Conservation (phyloP, 2,113 vertebrate species). For the Upupa epops region DNA sequence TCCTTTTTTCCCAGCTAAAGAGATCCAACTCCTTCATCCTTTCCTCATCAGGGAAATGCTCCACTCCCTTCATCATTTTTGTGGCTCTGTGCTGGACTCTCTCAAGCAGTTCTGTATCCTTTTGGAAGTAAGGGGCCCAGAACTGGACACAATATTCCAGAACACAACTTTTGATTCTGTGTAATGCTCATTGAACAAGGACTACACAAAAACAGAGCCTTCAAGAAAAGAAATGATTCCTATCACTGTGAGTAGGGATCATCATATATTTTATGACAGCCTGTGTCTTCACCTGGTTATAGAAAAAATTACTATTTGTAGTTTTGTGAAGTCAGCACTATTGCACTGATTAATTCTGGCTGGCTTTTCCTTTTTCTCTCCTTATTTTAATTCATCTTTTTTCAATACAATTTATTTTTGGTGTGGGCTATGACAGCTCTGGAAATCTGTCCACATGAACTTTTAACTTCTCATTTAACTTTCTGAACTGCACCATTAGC, state of each 20-base stretch:
- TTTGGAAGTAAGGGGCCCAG: no score
- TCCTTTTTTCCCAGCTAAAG: no score
- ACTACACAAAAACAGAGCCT: neutral
- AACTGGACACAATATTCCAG: no score
- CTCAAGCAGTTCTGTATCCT: no score
- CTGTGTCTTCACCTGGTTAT: neutral
- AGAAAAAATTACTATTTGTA: neutral
- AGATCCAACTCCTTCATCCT: no score
- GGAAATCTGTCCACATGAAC: neutral
- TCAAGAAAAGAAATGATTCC: neutral
- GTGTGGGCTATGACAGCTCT: neutral
- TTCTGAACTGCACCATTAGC: neutral
- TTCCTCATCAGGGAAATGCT: no score
- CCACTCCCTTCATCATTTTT: no score
- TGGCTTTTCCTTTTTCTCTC: neutral
- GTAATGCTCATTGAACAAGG: neutral
- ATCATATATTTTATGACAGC: neutral
- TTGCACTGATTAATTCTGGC: neutral
- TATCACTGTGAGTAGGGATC: neutral
- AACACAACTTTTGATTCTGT: neutral
- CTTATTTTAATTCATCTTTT: neutral
- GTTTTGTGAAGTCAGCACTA: slow-evolving; percentile 31
- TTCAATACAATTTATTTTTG: neutral
- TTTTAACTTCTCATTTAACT: slow-evolving; percentile 9
- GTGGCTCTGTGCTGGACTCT: no score